phyloP scores from a whole-genome alignment of 2,797 vertebrate genomes.

The Crocodylus rhombifer region DNA sequence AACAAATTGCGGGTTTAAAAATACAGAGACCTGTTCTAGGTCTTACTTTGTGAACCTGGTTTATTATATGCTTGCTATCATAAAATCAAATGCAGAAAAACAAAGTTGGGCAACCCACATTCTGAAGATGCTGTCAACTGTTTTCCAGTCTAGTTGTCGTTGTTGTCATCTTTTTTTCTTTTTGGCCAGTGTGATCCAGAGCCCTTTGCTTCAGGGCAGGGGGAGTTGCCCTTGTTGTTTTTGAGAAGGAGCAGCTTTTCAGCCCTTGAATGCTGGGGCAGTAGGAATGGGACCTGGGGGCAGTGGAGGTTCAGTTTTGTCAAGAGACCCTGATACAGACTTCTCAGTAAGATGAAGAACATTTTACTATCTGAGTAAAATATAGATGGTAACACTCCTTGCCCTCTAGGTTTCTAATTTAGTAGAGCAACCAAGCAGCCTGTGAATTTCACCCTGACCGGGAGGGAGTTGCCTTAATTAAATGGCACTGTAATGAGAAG shows the following conservation, averaged over 20 bases:
- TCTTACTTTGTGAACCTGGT: not conserved
- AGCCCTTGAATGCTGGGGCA: not conserved
- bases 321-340: not conserved
- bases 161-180: not conserved
- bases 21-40: not conserved
- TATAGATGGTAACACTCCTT: not conserved
- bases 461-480: not conserved
- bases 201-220: not conserved
- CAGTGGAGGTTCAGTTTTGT: not conserved
- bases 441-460: not conserved
- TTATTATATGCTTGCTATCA: not conserved
- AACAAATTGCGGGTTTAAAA: too few species aligned
- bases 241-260: not conserved
- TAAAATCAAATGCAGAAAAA: not conserved
- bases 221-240: not conserved
- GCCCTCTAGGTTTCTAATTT: not conserved
- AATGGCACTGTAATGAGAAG: not conserved
- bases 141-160: not conserved
- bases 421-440: not conserved
- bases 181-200: not conserved
- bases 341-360: not conserved
- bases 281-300: not conserved
- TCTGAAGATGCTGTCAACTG: not conserved
- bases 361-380: not conserved
- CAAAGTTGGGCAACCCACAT: not conserved